phyloP scores from a whole-genome alignment of 2,113 vertebrate species.

The Andinoacara biseriatus region DNA sequence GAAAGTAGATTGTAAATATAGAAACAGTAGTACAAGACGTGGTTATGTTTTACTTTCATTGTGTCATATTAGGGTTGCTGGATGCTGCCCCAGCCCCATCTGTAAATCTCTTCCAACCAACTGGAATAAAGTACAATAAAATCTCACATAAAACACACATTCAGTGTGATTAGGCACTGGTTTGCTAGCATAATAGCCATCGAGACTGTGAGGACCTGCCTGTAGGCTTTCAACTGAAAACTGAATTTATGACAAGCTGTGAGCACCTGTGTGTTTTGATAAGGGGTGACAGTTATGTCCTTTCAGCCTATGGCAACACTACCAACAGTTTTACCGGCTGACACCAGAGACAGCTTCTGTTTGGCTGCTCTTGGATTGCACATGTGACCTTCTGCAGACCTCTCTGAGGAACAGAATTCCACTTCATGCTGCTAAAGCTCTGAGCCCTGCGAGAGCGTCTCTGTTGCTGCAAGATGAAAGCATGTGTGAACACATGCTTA shows the following conservation, averaged over 20 bases:
- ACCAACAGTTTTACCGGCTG: not conserved
- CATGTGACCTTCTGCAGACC: not conserved
- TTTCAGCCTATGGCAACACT: not conserved
- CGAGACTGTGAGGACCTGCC: not conserved
- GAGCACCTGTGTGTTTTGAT: not conserved
- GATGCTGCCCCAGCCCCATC: fast-evolving
- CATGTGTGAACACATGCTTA: not conserved
- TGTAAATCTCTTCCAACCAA: not conserved
- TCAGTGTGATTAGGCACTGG: not conserved
- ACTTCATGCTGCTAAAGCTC: constrained; percentile 18
- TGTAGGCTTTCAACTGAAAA: not conserved
- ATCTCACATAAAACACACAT: not conserved
- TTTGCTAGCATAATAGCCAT: not conserved
- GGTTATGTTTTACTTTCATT: not conserved
- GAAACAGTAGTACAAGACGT: not conserved
- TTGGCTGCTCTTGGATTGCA: not conserved
- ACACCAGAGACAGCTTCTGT: not conserved
- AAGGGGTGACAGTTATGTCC: not conserved
- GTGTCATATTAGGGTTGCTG: not conserved
- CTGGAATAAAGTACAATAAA: not conserved
- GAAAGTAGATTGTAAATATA: not conserved
- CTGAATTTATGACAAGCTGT: not conserved
- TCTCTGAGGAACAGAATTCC: not conserved
- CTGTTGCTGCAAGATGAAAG: constrained; percentile 47
- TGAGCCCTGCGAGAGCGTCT: not conserved